phyloP scores from a whole-genome alignment of 64 coral and sea anemone species.

The Montipora foliosa region DNA sequence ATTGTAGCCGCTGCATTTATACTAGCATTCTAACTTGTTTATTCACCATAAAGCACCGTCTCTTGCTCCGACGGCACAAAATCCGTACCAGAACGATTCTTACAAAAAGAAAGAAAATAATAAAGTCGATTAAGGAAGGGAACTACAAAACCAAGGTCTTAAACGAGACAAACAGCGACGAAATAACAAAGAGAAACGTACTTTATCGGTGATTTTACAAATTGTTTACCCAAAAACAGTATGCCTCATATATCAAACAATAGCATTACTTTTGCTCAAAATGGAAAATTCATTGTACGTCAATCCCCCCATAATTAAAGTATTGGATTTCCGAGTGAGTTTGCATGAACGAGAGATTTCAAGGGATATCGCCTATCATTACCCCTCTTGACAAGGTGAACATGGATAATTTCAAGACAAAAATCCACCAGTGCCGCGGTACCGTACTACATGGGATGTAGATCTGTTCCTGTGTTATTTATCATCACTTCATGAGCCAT shows the following conservation, averaged over 20 bases:
- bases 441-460: conserved; percentile 7
- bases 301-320: conserved; percentile 20
- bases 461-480: neutral
- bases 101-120: no score
- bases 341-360: conserved; percentile 53
- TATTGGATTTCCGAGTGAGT: conserved; percentile 37
- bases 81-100: no score
- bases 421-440: neutral
- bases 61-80: no score
- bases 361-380: neutral
- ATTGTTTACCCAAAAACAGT: conserved; percentile 56
- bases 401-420: conserved; percentile 29
- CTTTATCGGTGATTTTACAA: no score
- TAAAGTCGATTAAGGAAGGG: no score
- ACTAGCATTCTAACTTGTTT: no score
- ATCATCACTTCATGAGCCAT: neutral
- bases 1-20: no score
- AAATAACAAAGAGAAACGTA: no score
- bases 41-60: no score
- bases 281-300: conserved; percentile 34
- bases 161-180: no score
- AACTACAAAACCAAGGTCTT: no score
- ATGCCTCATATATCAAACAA: conserved; percentile 48
- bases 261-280: conserved; percentile 61
- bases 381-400: neutral